Evolutionary conservation across 1,140 invertebrate genomes (phyloP).

Genomic region (Parapsyche elsis): DNA sequence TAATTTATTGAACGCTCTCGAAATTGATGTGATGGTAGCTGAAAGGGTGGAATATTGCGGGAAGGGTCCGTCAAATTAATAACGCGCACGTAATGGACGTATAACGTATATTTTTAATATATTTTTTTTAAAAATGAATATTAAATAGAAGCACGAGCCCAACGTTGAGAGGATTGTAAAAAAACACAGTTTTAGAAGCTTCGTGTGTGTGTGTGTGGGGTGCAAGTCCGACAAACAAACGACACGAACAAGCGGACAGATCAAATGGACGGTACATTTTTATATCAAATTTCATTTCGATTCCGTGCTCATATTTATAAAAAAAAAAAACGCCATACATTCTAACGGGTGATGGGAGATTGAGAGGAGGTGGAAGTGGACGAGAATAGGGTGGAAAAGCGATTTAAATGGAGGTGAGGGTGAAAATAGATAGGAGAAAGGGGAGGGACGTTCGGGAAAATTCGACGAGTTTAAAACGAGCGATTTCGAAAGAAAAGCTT

Average conservation of each 20-base stretch:
- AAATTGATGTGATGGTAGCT: background rate
- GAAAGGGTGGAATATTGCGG: conserved; percentile 17
- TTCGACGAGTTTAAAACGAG: background rate
- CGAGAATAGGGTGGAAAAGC: too few species aligned
- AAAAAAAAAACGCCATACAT: conserved; percentile 45
- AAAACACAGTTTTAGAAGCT: too few species aligned
- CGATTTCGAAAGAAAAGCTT: background rate
- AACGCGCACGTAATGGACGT: too few species aligned
- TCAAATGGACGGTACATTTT: conserved; percentile 54
- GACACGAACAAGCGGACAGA: conserved; percentile 6
- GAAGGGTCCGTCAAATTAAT: background rate
- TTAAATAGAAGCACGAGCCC: too few species aligned
- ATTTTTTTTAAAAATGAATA: too few species aligned
- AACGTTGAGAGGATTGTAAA: too few species aligned
- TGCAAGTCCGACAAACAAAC: background rate
- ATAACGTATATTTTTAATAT: too few species aligned
- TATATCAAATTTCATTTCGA: conserved; percentile 56
- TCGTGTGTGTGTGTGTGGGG: background rate
- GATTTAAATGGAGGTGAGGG: background rate
- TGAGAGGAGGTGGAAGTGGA: too few species aligned
- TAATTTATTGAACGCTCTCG: conserved; percentile 1
- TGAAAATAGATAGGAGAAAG: background rate
- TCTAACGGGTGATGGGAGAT: background rate
- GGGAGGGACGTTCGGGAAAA: background rate
- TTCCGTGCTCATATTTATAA: conserved; percentile 55